A percentile compares a stretch with the other conserved stretches of the same genome.
phyloP scores from a whole-genome alignment of 2,113 vertebrate species.

The Sceloporus undulatus region DNA sequence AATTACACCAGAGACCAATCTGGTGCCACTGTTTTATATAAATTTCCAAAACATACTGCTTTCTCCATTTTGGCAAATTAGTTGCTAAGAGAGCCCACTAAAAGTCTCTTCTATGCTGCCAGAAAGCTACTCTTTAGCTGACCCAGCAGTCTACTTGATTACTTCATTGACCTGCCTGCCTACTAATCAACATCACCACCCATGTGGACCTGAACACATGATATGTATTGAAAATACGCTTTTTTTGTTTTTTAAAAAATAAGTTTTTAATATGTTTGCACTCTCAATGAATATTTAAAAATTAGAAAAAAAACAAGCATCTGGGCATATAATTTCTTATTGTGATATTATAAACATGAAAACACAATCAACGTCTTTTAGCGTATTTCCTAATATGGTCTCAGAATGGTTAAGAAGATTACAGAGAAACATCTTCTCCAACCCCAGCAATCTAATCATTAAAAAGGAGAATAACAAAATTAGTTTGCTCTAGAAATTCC shows the following conservation, averaged over 20 bases:
- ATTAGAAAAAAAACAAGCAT: neutral
- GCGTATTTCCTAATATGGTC: conserved; percentile 25
- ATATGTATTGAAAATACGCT: neutral
- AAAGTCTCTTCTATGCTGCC: neutral
- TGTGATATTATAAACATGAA: neutral
- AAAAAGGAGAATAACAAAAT: conserved; percentile 37
- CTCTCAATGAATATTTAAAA: no score
- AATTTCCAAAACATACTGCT: neutral
- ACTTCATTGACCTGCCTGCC: neutral
- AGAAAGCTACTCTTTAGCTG: neutral
- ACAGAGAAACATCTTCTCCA: conserved; percentile 36
- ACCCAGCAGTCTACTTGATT: neutral
- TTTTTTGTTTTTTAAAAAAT: no score
- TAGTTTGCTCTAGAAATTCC: conserved; percentile 18
- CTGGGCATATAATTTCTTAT: neutral
- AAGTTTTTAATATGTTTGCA: no score
- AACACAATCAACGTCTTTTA: conserved; percentile 20
- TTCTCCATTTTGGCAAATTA: neutral
- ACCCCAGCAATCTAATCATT: conserved; percentile 38
- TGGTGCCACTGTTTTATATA: neutral
- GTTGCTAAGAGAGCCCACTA: neutral
- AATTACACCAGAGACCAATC: neutral
- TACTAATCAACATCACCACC: neutral
- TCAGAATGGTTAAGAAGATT: conserved; percentile 38
- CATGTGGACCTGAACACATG: neutral